phyloP scores from a whole-genome alignment of 1,140 invertebrate genomes.

The Drosophila erecta region DNA sequence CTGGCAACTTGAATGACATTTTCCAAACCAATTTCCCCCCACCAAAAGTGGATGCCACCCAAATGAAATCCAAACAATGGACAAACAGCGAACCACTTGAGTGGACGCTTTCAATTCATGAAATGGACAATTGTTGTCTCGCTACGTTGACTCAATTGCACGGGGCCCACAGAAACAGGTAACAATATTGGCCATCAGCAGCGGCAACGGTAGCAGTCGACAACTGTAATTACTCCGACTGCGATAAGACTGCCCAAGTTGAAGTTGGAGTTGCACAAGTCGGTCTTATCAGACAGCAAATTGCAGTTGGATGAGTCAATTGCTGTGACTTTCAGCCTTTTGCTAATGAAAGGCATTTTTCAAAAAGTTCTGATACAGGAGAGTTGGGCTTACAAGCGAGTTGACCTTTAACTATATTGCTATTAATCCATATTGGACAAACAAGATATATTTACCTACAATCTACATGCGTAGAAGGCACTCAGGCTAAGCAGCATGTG shows the following conservation, averaged over 20 bases:
- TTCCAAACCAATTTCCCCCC: constrained; percentile 49
- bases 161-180: constrained; percentile 23
- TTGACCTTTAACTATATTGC: too few relatives aligned
- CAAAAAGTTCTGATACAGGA: too few relatives aligned
- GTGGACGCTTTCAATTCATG: constrained; percentile 68
- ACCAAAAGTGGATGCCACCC: background rate
- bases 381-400: too few relatives aligned
- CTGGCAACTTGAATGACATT: constrained; percentile 79
- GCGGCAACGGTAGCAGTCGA: constrained; percentile 36
- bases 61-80: constrained; percentile 66
- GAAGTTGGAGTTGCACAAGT: constrained; percentile 44
- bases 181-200: constrained; percentile 23
- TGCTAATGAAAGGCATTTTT: too few relatives aligned
- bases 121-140: constrained; percentile 79
- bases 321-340: background rate
- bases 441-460: too few relatives aligned
- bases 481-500: too few relatives aligned
- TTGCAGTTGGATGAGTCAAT: constrained; percentile 35
- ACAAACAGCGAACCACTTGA: constrained; percentile 32
- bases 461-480: too few relatives aligned
- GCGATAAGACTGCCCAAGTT: constrained; percentile 35
- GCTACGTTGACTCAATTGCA: constrained; percentile 42
- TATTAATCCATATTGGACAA: too few relatives aligned
- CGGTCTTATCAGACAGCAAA: constrained; percentile 44
- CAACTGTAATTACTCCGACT: constrained; percentile 68